These are phyloP conservation scores for Acronicta leporina DNA, from an alignment of 2,888 invertebrate species.

Conservation along the genomic window DNA sequence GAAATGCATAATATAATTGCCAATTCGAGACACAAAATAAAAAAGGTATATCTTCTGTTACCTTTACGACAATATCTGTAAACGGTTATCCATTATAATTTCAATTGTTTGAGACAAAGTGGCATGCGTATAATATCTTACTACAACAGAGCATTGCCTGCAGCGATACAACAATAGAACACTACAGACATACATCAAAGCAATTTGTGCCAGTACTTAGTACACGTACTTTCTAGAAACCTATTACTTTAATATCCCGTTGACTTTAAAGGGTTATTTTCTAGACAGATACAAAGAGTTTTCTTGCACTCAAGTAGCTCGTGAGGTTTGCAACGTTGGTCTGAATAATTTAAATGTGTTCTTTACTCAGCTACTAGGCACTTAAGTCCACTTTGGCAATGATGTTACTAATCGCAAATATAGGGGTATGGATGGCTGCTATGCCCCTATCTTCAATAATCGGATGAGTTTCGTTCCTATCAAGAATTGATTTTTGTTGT, in stretches of 20 bases:
- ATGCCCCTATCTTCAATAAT: too few relatives aligned
- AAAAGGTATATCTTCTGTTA: too few relatives aligned
- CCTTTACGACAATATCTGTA: not conserved
- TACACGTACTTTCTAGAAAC: conserved; percentile 34
- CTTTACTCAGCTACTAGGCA: not conserved
- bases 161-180: conserved; percentile 33
- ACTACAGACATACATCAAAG: conserved; percentile 21
- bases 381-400: not conserved
- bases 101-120: not conserved
- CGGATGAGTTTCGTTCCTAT: too few relatives aligned
- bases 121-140: not conserved
- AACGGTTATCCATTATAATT: not conserved
- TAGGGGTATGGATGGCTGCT: too few relatives aligned
- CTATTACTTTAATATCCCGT: conserved; percentile 42
- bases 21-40: too few relatives aligned
- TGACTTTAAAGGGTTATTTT: conserved; percentile 9
- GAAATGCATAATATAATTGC: not conserved
- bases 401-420: not conserved
- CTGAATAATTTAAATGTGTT: conserved; percentile 8
- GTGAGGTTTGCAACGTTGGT: not conserved
- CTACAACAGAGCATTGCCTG: conserved; percentile 38
- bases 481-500: too few relatives aligned
- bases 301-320: conserved; percentile 7
- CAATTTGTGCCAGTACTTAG: conserved; percentile 29
- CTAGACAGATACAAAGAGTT: not conserved